Evolutionary conservation across 1,140 invertebrate species (phyloP).

Genomic region (Delia radicum): DNA sequence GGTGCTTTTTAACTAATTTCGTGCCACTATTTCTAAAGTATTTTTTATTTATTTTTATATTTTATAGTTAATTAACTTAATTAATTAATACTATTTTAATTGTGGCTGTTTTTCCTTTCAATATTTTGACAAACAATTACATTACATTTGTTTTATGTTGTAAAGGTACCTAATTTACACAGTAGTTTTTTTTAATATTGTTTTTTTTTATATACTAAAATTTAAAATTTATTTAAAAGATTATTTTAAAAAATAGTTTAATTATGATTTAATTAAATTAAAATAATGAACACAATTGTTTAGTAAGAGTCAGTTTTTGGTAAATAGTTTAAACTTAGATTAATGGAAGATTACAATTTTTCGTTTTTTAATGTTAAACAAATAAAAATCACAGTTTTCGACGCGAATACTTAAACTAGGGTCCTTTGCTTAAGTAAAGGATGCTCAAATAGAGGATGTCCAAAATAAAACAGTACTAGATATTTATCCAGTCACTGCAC

Average conservation of each 20-base stretch:
- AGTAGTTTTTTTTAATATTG: slow-evolving; percentile 37
- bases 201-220: not conserved
- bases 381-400: no score
- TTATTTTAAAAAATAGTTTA: not conserved
- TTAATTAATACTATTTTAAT: not conserved
- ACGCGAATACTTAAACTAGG: no score
- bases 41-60: not conserved
- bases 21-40: slow-evolving; percentile 25
- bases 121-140: slow-evolving; percentile 32
- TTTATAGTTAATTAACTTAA: not conserved
- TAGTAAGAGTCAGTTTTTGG: not conserved
- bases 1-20: slow-evolving; percentile 11
- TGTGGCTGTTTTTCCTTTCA: not conserved
- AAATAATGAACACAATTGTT: not conserved
- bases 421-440: no score
- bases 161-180: slow-evolving; percentile 56
- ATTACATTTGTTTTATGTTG: slow-evolving; percentile 27
- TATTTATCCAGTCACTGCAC: no score
- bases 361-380: no score
- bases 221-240: not conserved
- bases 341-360: no score
- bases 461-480: no score
- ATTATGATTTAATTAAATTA: not conserved
- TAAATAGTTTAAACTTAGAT: not conserved
- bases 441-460: no score